These are phyloP conservation scores for Periophthalmodon schlosseri DNA, from an alignment of 2,113 vertebrate species.

Conservation along the genomic window DNA sequence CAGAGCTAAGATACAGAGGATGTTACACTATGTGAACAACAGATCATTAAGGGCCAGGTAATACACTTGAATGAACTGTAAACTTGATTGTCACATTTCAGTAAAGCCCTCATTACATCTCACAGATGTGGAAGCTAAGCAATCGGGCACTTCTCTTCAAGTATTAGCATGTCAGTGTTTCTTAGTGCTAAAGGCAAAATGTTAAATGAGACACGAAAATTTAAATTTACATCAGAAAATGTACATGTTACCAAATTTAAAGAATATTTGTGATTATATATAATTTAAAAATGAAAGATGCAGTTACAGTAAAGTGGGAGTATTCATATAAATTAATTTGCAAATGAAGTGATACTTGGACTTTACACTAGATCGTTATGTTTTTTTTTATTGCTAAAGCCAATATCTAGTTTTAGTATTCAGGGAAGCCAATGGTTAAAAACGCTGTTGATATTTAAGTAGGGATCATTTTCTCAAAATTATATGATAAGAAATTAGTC, in stretches of 20 bases:
- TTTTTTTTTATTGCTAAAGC: neutral
- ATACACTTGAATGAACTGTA: conserved; percentile 38
- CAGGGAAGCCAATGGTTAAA: too few relatives aligned
- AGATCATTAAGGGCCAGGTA: neutral
- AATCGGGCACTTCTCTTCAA: conserved; percentile 6
- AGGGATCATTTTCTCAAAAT: neutral
- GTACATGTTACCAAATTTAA: neutral
- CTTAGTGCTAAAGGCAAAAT: conserved; percentile 3
- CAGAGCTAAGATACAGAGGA: conserved; percentile 33
- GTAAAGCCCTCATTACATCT: conserved; percentile 13
- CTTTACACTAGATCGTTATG: too few relatives aligned
- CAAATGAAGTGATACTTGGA: too few relatives aligned
- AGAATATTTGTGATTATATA: neutral
- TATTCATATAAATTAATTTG: neutral
- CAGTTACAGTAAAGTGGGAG: neutral
- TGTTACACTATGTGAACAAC: conserved; percentile 19
- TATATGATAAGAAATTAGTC: neutral
- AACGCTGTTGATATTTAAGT: neutral
- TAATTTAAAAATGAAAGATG: neutral
- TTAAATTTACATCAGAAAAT: neutral
- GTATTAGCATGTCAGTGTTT: conserved; percentile 13
- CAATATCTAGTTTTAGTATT: neutral
- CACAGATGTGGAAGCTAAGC: neutral
- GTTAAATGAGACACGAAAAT: neutral
- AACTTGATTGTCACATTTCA: conserved; percentile 39